Evolutionary conservation across 2,888 invertebrate species (phyloP).

Genomic region (Tipula unca): DNA sequence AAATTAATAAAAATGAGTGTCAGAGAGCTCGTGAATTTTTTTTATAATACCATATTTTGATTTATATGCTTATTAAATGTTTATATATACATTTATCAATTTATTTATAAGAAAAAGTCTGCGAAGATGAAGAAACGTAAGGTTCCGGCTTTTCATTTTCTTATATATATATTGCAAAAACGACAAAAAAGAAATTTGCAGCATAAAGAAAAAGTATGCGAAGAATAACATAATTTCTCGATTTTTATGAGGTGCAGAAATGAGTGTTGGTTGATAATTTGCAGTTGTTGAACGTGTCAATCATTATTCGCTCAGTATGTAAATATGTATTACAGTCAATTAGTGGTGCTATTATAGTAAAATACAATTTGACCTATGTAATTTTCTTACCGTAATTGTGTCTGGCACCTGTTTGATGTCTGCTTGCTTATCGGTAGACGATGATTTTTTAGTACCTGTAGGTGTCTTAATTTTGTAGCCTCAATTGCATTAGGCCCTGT

Average conservation of each 20-base stretch:
- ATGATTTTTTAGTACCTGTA: too few species aligned
- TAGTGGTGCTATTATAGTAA: background rate
- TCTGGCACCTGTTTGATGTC: too few species aligned
- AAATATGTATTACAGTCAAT: background rate
- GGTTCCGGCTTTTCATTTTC: slow-evolving; percentile 8
- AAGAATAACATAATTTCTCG: background rate
- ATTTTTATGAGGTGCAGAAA: background rate
- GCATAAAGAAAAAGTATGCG: background rate
- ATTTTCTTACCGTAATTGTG: background rate
- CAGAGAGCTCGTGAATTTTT: background rate
- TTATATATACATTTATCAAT: too few species aligned
- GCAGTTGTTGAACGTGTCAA: background rate
- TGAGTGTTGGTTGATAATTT: background rate
- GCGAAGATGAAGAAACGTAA: background rate
- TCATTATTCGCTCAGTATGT: background rate
- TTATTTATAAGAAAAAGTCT: background rate
- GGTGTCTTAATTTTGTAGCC: too few species aligned
- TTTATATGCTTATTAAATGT: background rate
- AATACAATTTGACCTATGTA: background rate
- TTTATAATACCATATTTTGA: background rate
- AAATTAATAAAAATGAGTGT: background rate
- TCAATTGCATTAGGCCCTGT: too few species aligned
- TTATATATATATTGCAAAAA: background rate
- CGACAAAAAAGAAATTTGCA: background rate
- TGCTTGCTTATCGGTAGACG: too few species aligned